phyloP scores from a whole-genome alignment of 2,888 invertebrate species.

The Meliscaeva auricollis region DNA sequence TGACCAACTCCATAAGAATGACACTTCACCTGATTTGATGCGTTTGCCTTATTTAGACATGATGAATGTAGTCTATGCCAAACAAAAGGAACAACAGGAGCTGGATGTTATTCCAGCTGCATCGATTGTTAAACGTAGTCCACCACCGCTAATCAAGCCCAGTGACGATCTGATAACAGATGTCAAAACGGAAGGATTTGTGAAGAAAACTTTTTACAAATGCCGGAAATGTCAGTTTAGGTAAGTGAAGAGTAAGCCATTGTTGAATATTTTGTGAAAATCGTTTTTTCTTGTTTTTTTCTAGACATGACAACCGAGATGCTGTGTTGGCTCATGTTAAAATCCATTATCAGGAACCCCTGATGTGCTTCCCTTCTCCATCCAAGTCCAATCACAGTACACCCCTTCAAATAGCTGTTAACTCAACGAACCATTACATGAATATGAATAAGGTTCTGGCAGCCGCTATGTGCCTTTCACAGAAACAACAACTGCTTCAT shows the following conservation, averaged over 20 bases:
- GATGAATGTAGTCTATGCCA: slow-evolving; percentile 81
- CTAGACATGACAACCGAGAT: slow-evolving; percentile 87
- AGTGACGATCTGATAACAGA: slow-evolving; percentile 86
- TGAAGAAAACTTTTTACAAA: slow-evolving; percentile 92
- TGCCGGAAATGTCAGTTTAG: slow-evolving; percentile 96
- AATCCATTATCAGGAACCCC: slow-evolving; percentile 85
- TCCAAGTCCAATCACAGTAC: slow-evolving; percentile 68
- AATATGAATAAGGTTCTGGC: slow-evolving; percentile 83
- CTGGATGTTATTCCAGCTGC: slow-evolving; percentile 82
- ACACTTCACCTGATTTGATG: slow-evolving; percentile 76
- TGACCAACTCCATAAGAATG: slow-evolving; percentile 74
- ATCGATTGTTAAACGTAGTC: slow-evolving; percentile 80
- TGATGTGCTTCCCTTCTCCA: slow-evolving; percentile 63
- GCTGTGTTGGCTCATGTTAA: slow-evolving; percentile 88
- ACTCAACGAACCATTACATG: slow-evolving; percentile 80
- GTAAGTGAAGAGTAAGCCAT: slow-evolving; percentile 84
- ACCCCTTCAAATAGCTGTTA: slow-evolving; percentile 81
- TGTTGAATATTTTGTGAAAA: not conserved
- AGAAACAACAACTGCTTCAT: slow-evolving; percentile 72
- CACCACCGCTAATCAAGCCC: slow-evolving; percentile 86
- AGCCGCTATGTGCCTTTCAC: slow-evolving; percentile 83
- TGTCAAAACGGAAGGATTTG: slow-evolving; percentile 84
- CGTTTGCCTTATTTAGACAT: slow-evolving; percentile 81
- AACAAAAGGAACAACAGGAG: slow-evolving; percentile 81
- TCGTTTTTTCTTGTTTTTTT: slow-evolving; percentile 12